Percentiles rank a stretch among this genome's conserved stretches.
phyloP scores from a whole-genome alignment of 2,797 vertebrate species.

The Adrianichthys oophorus region DNA sequence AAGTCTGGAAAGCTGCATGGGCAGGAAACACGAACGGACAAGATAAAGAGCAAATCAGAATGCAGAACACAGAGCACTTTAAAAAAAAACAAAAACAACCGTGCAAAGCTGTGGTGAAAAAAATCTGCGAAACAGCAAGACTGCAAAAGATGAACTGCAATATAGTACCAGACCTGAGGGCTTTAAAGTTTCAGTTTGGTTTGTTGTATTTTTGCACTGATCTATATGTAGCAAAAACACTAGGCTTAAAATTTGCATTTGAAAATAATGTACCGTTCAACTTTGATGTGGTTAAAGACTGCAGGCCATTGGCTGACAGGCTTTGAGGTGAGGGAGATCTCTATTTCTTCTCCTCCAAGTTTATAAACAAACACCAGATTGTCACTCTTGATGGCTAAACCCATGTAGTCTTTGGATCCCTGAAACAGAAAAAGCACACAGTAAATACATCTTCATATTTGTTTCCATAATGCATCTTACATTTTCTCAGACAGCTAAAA shows the following conservation, averaged over 20 bases:
- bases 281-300: conserved; percentile 93
- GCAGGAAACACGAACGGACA: too few species aligned
- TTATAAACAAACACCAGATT: conserved; percentile 94
- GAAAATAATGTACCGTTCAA: conserved; percentile 85
- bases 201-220: too few species aligned
- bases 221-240: too few species aligned
- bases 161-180: too few species aligned
- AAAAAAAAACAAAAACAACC: too few species aligned
- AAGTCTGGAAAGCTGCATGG: too few species aligned
- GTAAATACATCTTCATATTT: conserved; percentile 1
- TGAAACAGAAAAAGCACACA: conserved; percentile 49
- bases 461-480: conserved; percentile 2
- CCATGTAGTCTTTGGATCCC: conserved; percentile 92
- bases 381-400: conserved; percentile 94
- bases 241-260: background rate
- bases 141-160: too few species aligned
- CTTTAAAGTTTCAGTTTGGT: too few species aligned
- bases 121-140: too few species aligned
- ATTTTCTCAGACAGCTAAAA: background rate
- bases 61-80: too few species aligned
- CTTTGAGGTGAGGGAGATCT: conserved; percentile 92
- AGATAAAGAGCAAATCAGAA: too few species aligned
- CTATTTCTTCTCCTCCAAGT: conserved; percentile 87
- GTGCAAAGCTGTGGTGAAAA: too few species aligned
- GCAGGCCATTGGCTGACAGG: conserved; percentile 95